phyloP scores from a whole-genome alignment of 2,113 vertebrate species.

The Sinocyclocheilus rhinocerous region DNA sequence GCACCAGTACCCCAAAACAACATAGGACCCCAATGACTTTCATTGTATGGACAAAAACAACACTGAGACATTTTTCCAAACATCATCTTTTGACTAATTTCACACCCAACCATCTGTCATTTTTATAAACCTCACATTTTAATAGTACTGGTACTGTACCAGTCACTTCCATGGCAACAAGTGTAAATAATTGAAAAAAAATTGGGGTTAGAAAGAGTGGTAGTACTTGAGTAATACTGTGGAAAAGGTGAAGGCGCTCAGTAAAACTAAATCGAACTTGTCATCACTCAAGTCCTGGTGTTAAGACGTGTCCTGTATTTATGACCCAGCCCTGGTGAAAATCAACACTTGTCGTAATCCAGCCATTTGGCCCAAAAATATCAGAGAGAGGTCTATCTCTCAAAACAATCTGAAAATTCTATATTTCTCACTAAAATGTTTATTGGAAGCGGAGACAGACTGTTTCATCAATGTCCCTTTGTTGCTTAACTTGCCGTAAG shows the following conservation, averaged over 20 bases:
- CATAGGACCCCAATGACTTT: background rate
- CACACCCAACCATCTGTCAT: slow-evolving; percentile 9
- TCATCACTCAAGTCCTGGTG: slow-evolving; percentile 29
- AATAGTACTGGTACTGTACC: background rate
- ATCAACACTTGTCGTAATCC: slow-evolving; percentile 1
- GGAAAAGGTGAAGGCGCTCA: slow-evolving; percentile 44
- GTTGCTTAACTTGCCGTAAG: slow-evolving; percentile 28
- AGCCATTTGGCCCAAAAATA: slow-evolving; percentile 22
- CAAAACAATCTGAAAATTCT: slow-evolving; percentile 35
- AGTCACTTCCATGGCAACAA: slow-evolving; percentile 28
- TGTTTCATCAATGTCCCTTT: slow-evolving; percentile 23
- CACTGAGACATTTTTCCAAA: background rate
- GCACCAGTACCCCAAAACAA: background rate
- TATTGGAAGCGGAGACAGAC: slow-evolving; percentile 35
- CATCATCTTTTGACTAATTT: background rate
- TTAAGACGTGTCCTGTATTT: slow-evolving; percentile 41
- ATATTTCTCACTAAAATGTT: slow-evolving; percentile 45
- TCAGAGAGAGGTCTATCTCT: background rate
- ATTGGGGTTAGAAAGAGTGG: slow-evolving; percentile 2
- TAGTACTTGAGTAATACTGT: background rate
- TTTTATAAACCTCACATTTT: background rate
- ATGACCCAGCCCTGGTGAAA: too few species aligned
- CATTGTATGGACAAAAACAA: background rate
- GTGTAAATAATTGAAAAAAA: slow-evolving; percentile 41
- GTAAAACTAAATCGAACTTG: slow-evolving; percentile 15